Base-by-base conservation (phyloP, 2,113 vertebrate species). In the Poeciliopsis occidentalis region DNA sequence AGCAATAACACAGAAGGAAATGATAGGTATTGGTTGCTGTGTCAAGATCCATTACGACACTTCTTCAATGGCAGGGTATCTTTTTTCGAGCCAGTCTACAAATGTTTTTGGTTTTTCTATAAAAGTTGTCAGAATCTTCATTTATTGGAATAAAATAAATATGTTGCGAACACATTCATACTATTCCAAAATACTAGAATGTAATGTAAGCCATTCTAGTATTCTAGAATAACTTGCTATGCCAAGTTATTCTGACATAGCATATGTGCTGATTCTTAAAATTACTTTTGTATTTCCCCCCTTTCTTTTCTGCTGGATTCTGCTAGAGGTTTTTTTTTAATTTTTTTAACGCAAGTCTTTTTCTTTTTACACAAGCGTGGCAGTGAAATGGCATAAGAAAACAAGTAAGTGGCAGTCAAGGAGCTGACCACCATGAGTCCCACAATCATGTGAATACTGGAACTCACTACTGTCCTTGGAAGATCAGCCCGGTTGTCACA, bases 1-100 rank as follows among this genome's bases (percentile, higher is more conserved):
- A 81, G 57, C 47, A 63, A 41, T 44, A 64, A 66, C 72, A 78
- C 73, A 84, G 65, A 79, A 67, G 67, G 68, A 71, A 69, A 3
- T 44, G 66, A 63, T 75, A 75, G 51, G 60, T 60, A n/a, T 41
- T 17, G 31, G 79, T 75, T 85, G 77, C 63, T 31, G 64, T 60
- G 76, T 39, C 24, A n/a, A 47, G n/a, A 26, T 60, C 31, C 60
- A 60, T 27, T 70, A n/a, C 15, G 12, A 1, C 0, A 22, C 4
- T 26, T 57, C 51, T n/a, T 22, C 51, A 57, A 57, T 17, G 17
- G 7, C 24, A 24, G 22, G 24, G 51, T n/a, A 8, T 5, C 7
- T 8, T n/a, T 57, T 57, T 57, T 47, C 7, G 17, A 47, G 44
- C 44, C 19, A n/a, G 8, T 57, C 8, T 8, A 24, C 8, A 57